phyloP scores from a whole-genome alignment of 2,888 invertebrate genomes.

The Beris morrisii region DNA sequence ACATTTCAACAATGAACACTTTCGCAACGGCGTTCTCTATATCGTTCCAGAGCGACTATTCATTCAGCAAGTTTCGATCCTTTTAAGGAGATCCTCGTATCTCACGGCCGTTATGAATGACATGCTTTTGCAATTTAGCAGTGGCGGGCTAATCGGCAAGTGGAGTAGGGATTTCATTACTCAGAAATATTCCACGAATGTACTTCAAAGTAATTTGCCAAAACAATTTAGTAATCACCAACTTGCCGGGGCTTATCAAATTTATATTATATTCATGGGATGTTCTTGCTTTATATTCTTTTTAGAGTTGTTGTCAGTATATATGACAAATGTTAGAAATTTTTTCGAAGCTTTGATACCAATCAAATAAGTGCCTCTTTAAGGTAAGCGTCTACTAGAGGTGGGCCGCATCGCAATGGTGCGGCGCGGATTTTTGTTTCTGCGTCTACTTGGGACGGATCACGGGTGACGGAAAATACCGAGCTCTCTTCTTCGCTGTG shows the following conservation, averaged over 20 bases:
- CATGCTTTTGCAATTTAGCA: slow-evolving; percentile 38
- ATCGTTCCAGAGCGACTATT: slow-evolving; percentile 20
- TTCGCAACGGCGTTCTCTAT: not conserved
- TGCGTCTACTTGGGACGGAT: too few species aligned
- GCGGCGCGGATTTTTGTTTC: too few species aligned
- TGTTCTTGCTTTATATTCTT: slow-evolving; percentile 14
- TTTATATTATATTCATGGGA: slow-evolving; percentile 14
- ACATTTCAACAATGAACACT: not conserved
- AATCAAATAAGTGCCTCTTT: too few species aligned
- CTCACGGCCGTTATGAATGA: slow-evolving; percentile 41
- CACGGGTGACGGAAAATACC: too few species aligned
- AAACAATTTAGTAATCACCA: slow-evolving; percentile 10
- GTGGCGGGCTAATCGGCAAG: slow-evolving; percentile 41
- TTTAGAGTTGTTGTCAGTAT: slow-evolving; percentile 9
- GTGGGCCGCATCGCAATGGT: too few species aligned
- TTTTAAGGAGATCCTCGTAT: slow-evolving; percentile 43
- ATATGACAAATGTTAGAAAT: not conserved
- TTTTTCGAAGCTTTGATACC: not conserved
- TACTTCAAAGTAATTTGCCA: not conserved
- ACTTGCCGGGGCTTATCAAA: slow-evolving; percentile 18
- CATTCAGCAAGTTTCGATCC: slow-evolving; percentile 33
- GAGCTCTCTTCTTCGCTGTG: too few species aligned
- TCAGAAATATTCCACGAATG: not conserved
- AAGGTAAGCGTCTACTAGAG: too few species aligned
- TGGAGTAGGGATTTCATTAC: slow-evolving; percentile 37